Evolutionary conservation across 2,797 vertebrate genomes (phyloP).

Genomic region (Lindbergichthys nudifrons): DNA sequence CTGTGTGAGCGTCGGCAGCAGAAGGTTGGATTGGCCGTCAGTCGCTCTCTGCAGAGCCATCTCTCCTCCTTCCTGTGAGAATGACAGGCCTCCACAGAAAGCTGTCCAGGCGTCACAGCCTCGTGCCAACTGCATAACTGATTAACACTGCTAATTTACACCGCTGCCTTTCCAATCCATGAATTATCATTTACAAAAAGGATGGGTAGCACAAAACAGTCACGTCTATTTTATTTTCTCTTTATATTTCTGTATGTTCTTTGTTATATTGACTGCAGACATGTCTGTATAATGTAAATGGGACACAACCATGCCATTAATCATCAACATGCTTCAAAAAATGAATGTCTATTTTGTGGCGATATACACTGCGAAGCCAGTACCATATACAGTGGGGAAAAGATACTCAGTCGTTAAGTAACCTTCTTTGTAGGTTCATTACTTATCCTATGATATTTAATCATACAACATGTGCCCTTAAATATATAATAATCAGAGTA

Average conservation of each 20-base stretch:
- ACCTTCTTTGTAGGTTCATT: too few relatives aligned
- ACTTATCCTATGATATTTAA: background rate
- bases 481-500: background rate
- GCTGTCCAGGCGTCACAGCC: constrained; percentile 59
- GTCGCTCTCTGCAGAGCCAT: constrained; percentile 58
- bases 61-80: constrained; percentile 65
- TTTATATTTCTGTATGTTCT: background rate
- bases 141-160: constrained; percentile 69
- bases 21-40: constrained; percentile 74
- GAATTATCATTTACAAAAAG: constrained; percentile 58
- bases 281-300: constrained; percentile 30
- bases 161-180: constrained; percentile 52
- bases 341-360: constrained; percentile 16
- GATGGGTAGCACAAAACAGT: constrained; percentile 42
- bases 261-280: constrained; percentile 16
- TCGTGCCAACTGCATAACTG: constrained; percentile 64
- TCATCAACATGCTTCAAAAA: constrained; percentile 29
- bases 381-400: background rate
- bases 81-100: constrained; percentile 67
- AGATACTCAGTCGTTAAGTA: background rate
- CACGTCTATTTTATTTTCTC: constrained; percentile 32
- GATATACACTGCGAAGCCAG: background rate
- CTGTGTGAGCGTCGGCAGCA: constrained; percentile 69
- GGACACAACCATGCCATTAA: constrained; percentile 32
- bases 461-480: background rate